Evolutionary conservation across 2,888 invertebrate genomes (phyloP), one percentile per base, ranked within the genome.

Genomic region (Drosophila niveifrons): DNA sequence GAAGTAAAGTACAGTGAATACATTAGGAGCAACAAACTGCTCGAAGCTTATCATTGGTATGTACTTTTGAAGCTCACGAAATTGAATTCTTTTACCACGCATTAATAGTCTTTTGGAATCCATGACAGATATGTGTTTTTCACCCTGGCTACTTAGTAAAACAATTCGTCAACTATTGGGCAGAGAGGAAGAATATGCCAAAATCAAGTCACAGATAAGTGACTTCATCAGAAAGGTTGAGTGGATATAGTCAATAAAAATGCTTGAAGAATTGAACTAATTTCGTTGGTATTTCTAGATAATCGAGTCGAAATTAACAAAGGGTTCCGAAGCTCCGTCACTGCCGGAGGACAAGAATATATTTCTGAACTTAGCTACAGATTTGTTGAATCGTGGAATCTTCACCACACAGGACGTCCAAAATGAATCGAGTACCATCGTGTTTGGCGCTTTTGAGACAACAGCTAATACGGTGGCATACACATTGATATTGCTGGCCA

Each of bases 401-500:
- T 92, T 92, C 34, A 88, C 68, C 4, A 79, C 69, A 80, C 70
- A 85, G 50, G 90, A 91, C 62, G 90, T 92, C 1, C 89, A 89
- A 64, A 85, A 89, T 56, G 91, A 91, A 74, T 85, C 91, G 0
- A 91, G 90, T 72, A 82, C 88, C 0, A 89, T 92, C 51, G 90
- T 92, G 0, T 90, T 91, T 67, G 91, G 90, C 8, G 92, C 92
- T 0, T 92, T 91, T 52, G 92, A 92, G 72, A 92, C 92, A 1
- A 90, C 92, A 2, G 88, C 92, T 1, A 91, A 90, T 48, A 90
- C 91, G 0, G 73, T 91, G 0, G 69, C 75, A 3, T 88, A 90
- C 48, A 77, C 78, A 0, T 55, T 92, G 2, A 86, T 91, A 58
- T 15, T 91, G 11, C 72, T 91, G 3, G 81, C 91, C 10, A 91